Evolutionary conservation across 2,888 invertebrate species (phyloP), one percentile per base, ranked within the genome.

Genomic region (Acrobeloides nanus): DNA sequence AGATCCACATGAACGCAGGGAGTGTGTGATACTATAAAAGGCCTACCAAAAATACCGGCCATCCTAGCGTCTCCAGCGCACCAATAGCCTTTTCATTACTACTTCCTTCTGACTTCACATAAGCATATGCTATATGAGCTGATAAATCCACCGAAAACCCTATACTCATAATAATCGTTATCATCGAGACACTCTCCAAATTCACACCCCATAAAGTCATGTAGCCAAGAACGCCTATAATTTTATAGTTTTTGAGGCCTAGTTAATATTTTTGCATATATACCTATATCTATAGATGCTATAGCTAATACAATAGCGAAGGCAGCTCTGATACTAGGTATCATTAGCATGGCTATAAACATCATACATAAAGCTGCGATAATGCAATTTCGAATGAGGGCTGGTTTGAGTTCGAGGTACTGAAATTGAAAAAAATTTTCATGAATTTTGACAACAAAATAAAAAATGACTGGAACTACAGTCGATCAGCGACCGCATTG

Each of bases 221-320:
- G 53, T 61, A 72, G 31, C 71, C 72, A 23, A 71, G 60, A 1
- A 71, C 68, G 7, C 68, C 62, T 57, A 35, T 29, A 47, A 45
- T 7, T 21, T 20, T 7, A 12, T 43, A 7, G 7, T 17, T 12
- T 53, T 24, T 12, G 41, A 41, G n/a, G 18, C 12, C 21, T 24
- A 4, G 6, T 23, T 51, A n/a, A 24, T 25, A 68, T 65, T 51
- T 56, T 66, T 31, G 64, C 68, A 17, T 64, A 58, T 1, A 67
- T 63, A 52, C 66, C 69, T 5, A 72, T 42, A 45, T 72, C 70
- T 48, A 72, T 72, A 33, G 62, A 61, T 48, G 89, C 83, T 49
- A 92, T 89, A 67, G 89, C 87, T 73, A 89, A 85, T 1, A 89
- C 89, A 1, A 92, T 89, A 86, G 89, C 89, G 6, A 90, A 77